Percentiles rank a stretch among this genome's conserved stretches.
Evolutionary conservation across 1,140 invertebrate species (phyloP).

Genomic region (Brachionus angularis): DNA sequence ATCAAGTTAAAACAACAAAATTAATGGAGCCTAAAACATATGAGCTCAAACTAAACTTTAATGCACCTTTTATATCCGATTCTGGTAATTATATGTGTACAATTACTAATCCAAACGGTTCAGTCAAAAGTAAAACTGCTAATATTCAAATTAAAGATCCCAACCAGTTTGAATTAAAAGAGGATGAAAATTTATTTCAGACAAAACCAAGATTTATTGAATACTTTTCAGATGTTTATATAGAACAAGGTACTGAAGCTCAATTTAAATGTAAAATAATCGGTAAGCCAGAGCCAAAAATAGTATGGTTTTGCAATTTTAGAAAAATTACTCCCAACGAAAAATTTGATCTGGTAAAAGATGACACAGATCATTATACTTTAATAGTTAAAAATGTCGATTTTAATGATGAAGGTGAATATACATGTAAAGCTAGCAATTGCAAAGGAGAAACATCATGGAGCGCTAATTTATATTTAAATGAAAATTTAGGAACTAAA

Average conservation of each 20-base stretch:
- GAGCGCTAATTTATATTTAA: conserved; percentile 32
- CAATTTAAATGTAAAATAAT: conserved; percentile 36
- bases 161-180: background rate
- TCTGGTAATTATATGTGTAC: conserved; percentile 2
- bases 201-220: conserved; percentile 40
- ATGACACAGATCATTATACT: background rate
- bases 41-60: conserved; percentile 11
- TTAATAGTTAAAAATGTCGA: background rate
- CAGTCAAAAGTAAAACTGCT: background rate
- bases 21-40: background rate
- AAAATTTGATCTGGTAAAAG: conserved; percentile 22
- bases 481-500: conserved; percentile 9
- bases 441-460: conserved; percentile 20
- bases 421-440: conserved; percentile 38
- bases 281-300: conserved; percentile 13
- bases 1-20: conserved; percentile 5
- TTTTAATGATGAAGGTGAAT: conserved; percentile 30
- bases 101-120: background rate
- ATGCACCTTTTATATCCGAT: background rate
- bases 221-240: conserved; percentile 41
- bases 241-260: background rate
- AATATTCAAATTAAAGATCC: conserved; percentile 25
- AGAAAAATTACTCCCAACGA: background rate
- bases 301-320: conserved; percentile 22
- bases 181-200: background rate